These are phyloP conservation scores for Drosophila lacteicornis DNA, from an alignment of 1,140 invertebrate species.

Conservation along the genomic window DNA sequence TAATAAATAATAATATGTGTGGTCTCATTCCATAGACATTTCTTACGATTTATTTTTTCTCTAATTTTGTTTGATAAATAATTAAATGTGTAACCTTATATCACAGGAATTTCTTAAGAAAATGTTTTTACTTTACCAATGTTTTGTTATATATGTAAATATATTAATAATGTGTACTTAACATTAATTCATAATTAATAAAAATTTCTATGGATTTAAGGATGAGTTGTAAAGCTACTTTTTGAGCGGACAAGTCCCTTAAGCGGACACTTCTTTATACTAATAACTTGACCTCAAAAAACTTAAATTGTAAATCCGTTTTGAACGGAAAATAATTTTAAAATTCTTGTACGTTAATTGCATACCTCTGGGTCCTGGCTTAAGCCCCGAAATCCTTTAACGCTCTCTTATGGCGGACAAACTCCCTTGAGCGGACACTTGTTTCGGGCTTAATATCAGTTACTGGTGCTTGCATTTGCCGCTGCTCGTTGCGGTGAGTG, in stretches of 20 bases:
- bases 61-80: no score
- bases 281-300: neutral
- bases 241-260: neutral
- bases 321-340: neutral
- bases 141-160: neutral
- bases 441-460: constrained; percentile 32
- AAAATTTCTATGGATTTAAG: neutral
- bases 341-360: neutral
- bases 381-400: constrained; percentile 5
- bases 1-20: constrained; percentile 1
- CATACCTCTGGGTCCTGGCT: no score
- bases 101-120: no score
- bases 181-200: neutral
- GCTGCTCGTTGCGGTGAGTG: constrained; percentile 21
- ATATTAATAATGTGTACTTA: neutral
- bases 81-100: no score
- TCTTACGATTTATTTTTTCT: neutral
- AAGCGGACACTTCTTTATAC: neutral
- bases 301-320: no score
- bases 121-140: no score
- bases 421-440: constrained; percentile 34
- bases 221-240: neutral
- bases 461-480: constrained; percentile 9
- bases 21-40: neutral
- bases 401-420: neutral